Evolutionary conservation across 1,140 invertebrate genomes (phyloP), one percentile per base, ranked within the genome.

Genomic region (Stegodyphus dumicola): DNA sequence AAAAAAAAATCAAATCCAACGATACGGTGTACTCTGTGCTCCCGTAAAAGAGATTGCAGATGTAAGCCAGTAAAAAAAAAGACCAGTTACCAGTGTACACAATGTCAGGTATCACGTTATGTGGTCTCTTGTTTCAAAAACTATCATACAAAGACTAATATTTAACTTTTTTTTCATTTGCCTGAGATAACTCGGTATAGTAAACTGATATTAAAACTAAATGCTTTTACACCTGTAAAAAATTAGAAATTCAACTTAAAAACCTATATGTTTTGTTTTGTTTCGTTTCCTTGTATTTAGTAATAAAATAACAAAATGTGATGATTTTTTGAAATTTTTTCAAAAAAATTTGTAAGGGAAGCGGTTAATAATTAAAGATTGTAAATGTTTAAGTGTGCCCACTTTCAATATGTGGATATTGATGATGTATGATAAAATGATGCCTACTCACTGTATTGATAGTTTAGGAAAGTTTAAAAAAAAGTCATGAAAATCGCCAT

Each of bases 61-160:
- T 15, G 56, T 84, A 74, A 84, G 49, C 18, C 56, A 67, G 15
- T 33, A 66, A 84, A 18, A 54, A 75, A 84, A 75, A 15, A 75
- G 73, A 84, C 71, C 70, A 84, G 64, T 54, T 75, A 84, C 60
- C 51, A 74, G 9, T 75, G 51, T 75, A 67, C 54, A 33, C 17
- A 75, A 67, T 84, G 71, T 53, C n/a, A 84, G 17, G 80, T 84
- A 67, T 52, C 56, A 75, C 71, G 70, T 80, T 84, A 49, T 84
- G 49, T 76, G 74, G 71, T 84, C 70, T 48, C 60, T 53, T 73
- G 79, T 65, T 81, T 84, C 17, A 76, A 75, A 75, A 81, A 81
- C 70, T 73, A 75, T 75, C 73, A 84, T 64, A 49, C 70, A 70
- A 79, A 69, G 54, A 80, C 69, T 60, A 80, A 80, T 64, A 64